Percentiles rank a stretch among this genome's conserved stretches.
phyloP scores from a whole-genome alignment of 2,888 invertebrate species.

The Dendrolimus pini region DNA sequence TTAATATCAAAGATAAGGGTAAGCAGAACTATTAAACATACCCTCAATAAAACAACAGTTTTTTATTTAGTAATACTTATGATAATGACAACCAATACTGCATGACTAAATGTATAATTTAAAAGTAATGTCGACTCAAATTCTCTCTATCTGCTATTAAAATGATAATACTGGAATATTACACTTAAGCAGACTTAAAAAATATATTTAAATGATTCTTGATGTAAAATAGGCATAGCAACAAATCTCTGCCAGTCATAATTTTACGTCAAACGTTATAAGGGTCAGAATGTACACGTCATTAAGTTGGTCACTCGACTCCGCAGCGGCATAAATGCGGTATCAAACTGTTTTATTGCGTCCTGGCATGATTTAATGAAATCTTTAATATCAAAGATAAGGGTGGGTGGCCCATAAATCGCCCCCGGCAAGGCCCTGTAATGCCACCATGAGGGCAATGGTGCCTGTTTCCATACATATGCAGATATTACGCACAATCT shows the following conservation, averaged over 20 bases:
- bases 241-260: too few species aligned
- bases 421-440: slow-evolving; percentile 37
- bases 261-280: slow-evolving; percentile 1
- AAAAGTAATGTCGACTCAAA: too few species aligned
- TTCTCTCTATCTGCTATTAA: too few species aligned
- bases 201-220: too few species aligned
- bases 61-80: too few species aligned
- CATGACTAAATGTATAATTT: too few species aligned
- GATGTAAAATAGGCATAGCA: too few species aligned
- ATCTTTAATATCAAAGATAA: slow-evolving; percentile 73
- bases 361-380: slow-evolving; percentile 71
- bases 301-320: slow-evolving; percentile 66
- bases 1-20: slow-evolving; percentile 69
- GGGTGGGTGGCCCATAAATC: slow-evolving; percentile 56
- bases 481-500: slow-evolving; percentile 8
- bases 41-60: slow-evolving; percentile 5
- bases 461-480: slow-evolving; percentile 17
- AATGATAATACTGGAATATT: too few species aligned
- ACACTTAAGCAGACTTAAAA: too few species aligned
- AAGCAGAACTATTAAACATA: slow-evolving; percentile 56
- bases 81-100: too few species aligned
- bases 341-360: slow-evolving; percentile 75
- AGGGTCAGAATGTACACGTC: slow-evolving; percentile 59
- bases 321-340: slow-evolving; percentile 52
- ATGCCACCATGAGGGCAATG: slow-evolving; percentile 19